Percentiles rank a stretch among this genome's conserved stretches.
These are phyloP conservation scores for Rhadinocentrus ornatus DNA, from an alignment of 2,797 vertebrate species.

Conservation along the genomic window DNA sequence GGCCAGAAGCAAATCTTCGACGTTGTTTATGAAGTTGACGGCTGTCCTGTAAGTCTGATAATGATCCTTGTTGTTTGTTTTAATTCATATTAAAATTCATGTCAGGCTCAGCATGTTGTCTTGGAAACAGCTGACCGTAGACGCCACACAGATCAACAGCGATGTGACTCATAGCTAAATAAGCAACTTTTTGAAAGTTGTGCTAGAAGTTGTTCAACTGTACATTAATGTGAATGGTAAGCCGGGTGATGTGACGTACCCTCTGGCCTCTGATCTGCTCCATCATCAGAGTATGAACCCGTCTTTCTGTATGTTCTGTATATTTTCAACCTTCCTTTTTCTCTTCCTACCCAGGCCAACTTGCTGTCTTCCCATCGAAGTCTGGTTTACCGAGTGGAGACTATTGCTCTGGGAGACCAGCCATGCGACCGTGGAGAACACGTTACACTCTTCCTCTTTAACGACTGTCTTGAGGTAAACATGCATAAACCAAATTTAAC, in stretches of 20 bases:
- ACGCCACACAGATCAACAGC: no score
- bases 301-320: no score
- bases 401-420: constrained; percentile 91
- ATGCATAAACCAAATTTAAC: not conserved
- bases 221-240: no score
- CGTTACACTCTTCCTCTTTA: constrained; percentile 98
- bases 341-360: constrained; percentile 87
- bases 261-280: no score
- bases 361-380: constrained; percentile 95
- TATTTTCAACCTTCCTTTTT: not conserved
- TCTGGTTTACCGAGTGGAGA: constrained; percentile 93
- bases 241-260: no score
- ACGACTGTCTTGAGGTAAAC: constrained; percentile 94
- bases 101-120: not conserved
- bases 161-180: no score
- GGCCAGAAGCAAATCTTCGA: constrained; percentile 98
- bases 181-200: no score
- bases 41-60: constrained; percentile 91
- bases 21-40: constrained; percentile 98
- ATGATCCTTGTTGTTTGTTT: not conserved
- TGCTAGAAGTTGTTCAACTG: no score
- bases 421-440: constrained; percentile 96
- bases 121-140: no score
- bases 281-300: no score
- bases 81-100: no score